Evolutionary conservation across 64 coral and sea anemone genomes (phyloP).

Genomic region (Montipora sp.): DNA sequence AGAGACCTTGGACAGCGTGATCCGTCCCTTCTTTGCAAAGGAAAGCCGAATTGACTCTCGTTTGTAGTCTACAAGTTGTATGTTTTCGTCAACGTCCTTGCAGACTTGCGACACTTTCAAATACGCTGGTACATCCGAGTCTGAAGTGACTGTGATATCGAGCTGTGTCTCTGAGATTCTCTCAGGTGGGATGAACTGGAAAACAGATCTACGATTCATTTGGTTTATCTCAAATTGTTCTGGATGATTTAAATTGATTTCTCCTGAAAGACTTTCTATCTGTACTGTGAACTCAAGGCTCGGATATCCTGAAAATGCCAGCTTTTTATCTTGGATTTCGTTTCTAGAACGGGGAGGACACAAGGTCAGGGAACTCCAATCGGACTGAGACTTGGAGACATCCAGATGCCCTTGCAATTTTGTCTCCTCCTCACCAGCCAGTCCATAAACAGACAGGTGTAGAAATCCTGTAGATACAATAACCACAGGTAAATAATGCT

Average conservation of each 20-base stretch:
- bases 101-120: conserved; percentile 60
- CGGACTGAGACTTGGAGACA: background rate
- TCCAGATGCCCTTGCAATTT: background rate
- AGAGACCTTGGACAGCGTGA: conserved; percentile 76
- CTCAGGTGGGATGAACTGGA: conserved; percentile 41
- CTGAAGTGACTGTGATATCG: conserved; percentile 61
- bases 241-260: background rate
- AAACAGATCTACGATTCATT: background rate
- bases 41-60: conserved; percentile 39
- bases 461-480: conserved; percentile 1
- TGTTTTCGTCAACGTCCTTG: conserved; percentile 30
- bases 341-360: background rate
- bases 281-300: conserved; percentile 10
- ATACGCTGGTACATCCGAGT: conserved; percentile 33
- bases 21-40: conserved; percentile 65
- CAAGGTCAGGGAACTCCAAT: background rate
- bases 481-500: background rate
- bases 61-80: background rate
- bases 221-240: background rate
- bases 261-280: background rate
- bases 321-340: background rate
- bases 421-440: background rate
- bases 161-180: conserved; percentile 23
- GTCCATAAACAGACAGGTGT: conserved; percentile 4
- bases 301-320: background rate